Evolutionary conservation across 2,113 vertebrate species (phyloP).

Genomic region (Sula dactylatra): DNA sequence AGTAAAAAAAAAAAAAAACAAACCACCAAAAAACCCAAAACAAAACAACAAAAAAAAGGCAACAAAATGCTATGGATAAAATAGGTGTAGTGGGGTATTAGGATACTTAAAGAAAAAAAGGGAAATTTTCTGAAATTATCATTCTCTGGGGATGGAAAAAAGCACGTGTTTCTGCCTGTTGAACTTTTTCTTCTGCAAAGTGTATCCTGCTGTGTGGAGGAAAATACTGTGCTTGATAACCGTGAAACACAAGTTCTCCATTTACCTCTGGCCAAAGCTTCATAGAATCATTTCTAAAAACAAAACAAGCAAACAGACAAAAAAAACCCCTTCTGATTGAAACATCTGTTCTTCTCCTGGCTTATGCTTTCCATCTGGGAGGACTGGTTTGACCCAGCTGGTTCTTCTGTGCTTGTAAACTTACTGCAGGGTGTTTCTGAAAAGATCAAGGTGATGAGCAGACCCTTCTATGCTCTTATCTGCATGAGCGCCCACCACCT

Average conservation of each 20-base stretch:
- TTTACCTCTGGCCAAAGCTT: background rate
- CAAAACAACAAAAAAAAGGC: background rate
- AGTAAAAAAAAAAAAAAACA: background rate
- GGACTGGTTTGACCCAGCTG: background rate
- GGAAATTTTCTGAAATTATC: background rate
- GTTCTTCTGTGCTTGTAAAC: background rate
- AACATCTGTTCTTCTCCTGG: background rate
- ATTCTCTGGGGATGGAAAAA: background rate
- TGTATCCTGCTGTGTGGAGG: background rate
- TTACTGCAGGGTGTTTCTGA: background rate
- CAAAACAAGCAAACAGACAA: background rate
- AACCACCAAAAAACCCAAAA: no score
- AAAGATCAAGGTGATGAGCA: background rate
- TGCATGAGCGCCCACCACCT: background rate
- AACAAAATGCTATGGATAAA: background rate
- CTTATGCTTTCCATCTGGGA: background rate
- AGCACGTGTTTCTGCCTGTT: background rate
- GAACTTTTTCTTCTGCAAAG: background rate
- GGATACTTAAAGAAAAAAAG: background rate
- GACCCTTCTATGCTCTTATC: rapidly evolving
- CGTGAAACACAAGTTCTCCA: background rate
- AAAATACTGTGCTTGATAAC: background rate
- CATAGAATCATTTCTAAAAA: background rate
- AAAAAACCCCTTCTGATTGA: background rate
- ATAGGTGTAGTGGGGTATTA: background rate